Evolutionary conservation across 2,888 invertebrate species (phyloP), one percentile per base, ranked within the genome.

Genomic region (Epinotia demarniana): DNA sequence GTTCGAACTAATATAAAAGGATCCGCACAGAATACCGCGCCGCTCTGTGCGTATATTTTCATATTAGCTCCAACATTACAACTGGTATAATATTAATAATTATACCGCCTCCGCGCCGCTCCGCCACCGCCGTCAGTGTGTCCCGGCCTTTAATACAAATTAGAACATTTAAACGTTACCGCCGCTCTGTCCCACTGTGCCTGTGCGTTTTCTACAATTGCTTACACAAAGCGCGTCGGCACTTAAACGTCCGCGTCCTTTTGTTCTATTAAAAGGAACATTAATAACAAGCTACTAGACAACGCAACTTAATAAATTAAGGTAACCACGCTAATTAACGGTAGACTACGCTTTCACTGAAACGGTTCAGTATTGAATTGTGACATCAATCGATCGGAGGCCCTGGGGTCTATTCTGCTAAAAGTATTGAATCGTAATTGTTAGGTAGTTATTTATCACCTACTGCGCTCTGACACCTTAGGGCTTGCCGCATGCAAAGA

Each of bases 271-370:
- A 87, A 87, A 86, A 85, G 83, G 84, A 79, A 83, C 85, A 88
- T 89, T 88, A 85, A 83, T 85, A 85, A 86, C 82, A 83, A 79
- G 89, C 87, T 87, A 90, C 90, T 89, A 88, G 87, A 89, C 86
- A 90, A 84, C 84, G 83, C 85, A 87, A 86, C 87, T 88, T 89
- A 90, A 90, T 90, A 90, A 90, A 90, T 91, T 90, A 90, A 86
- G 85, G 85, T 85, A 87, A 88, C 81, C 84, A 89, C 86, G 84
- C 87, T 89, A 89, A 90, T 91, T 89, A 89, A 85, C 72, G 71
- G 86, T 81, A 85, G 82, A 85, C 86, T 86, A 87, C 86, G 86
- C 83, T 86, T 86, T 85, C 84, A 83, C 83, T 84, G 78, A 78
- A 85, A 84, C 79, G 84, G 83, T 86, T 86, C 80, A 80, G 78